Evolutionary conservation across 1,140 invertebrate species (phyloP), one percentile per base, ranked within the genome.

Genomic region (Bombus huntii): DNA sequence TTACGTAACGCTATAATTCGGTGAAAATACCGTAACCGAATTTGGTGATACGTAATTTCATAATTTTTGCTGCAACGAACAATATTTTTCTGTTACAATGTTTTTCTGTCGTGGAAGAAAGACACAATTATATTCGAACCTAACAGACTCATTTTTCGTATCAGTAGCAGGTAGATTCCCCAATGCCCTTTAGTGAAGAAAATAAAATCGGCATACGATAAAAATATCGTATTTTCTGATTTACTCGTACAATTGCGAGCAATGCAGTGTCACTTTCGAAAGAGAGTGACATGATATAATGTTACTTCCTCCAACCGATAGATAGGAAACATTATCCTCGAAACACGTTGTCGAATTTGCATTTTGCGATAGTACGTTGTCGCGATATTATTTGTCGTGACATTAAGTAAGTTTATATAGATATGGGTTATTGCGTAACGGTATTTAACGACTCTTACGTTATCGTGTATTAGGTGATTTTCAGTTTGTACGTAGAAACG

Each of bases 361-460:
- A 84, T 84, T 79, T 81, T 34, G 65, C 39, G 57, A 85, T 72
- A 42, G 22, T 10, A 71, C 70, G 85, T 66, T 37, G 59, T 70
- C 44, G 53, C 62, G 70, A 86, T 79, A 81, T 88, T 83, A 90
- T 72, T 44, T 31, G 81, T 57, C 72, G 25, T 47, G 28, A 22
- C 47, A 75, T 89, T 87, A 80, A 62, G 44, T 90, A 90, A 90
- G 65, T 74, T 90, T 79, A 77, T 78, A 90, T 66, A 86, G 88
- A 87, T 88, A 84, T 88, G 66, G 62, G 28, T 44, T 53, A 72
- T 90, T 90, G 72, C 81, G 86, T 47, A 90, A 90, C 78, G 65
- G 72, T 77, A 71, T 88, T 90, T 90, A 90, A 90, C 79, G 86
- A 86, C 71, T 85, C 66, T 89, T 89, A 87, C 62, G 78, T 81